Base-by-base conservation (phyloP, 1,140 invertebrate genomes). In the Lordiphosa mommai region DNA sequence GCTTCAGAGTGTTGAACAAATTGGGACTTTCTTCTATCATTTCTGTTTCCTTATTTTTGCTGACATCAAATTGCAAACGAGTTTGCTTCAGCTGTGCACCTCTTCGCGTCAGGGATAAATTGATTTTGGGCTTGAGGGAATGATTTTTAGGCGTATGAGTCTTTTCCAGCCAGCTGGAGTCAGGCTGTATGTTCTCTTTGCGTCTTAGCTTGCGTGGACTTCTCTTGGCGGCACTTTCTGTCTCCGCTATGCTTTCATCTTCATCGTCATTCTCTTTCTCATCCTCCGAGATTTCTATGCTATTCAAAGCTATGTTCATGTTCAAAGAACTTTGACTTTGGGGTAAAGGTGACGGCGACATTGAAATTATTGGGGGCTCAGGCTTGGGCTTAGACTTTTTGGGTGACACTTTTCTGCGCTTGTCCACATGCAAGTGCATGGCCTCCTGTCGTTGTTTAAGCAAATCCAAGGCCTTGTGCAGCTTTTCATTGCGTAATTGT, bases 291-390 rank as follows among this genome's bases (percentile, higher is more conserved):
- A 77, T 9, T 14, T 77, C 56, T 5, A 72, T 59, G 9, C 50
- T 73, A 30, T 57, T 71, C 7, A 88, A 14, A 1, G 86, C 86
- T 55, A 88, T 86, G 20, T 88, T 88, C 44, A 86, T 60, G 57
- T 87, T 79, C 0, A 80, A 13, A 0, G 76, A 76, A n/a, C 16
- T 43, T 10, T 86, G 70, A 33, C 61, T 86, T 30, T 71, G 74
- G 0, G 51, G 37, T 12, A 67, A 20, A 5, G 76, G 76, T 0
- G 76, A 82, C 8, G n/a, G n/a, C n/a, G n/a, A n/a, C n/a, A n/a
- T n/a, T n/a, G n/a, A n/a, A n/a, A 44, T 60, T 27, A 40, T 56
- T 7, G 23, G 23, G 7, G 23, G 4, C n/a, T 66, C 40, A 12
- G 32, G 34, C 2, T 44, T 8, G 23, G 23, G 23, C 23, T 7